A percentile compares a stretch with the other conserved stretches of the same genome.
Evolutionary conservation across 1,140 invertebrate species (phyloP).

Genomic region (Papilio polytes): DNA sequence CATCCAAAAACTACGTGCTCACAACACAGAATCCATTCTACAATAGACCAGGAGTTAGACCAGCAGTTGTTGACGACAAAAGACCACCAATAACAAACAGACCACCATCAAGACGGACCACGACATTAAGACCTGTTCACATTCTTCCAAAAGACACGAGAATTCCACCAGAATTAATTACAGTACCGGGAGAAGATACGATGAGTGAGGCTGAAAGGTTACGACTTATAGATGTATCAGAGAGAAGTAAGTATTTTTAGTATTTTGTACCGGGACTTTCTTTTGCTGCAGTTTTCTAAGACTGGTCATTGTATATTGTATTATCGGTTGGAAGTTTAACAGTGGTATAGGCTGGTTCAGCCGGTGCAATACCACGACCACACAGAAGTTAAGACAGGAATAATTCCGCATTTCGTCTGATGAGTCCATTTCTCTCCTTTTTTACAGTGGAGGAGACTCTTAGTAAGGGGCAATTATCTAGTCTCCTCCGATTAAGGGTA

Average conservation of each 20-base stretch:
- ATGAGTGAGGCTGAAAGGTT: conserved; percentile 62
- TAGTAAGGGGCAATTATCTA: too few relatives aligned
- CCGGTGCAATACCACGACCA: too few relatives aligned
- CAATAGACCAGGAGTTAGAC: conserved; percentile 62
- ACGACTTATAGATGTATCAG: conserved; percentile 60
- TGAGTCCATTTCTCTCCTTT: too few relatives aligned
- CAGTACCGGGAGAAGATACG: conserved; percentile 66
- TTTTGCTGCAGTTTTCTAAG: too few relatives aligned
- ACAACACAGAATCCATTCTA: conserved; percentile 56
- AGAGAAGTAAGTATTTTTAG: conserved; percentile 63
- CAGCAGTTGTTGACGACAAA: conserved; percentile 51
- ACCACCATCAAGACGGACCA: conserved; percentile 51
- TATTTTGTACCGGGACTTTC: not conserved
- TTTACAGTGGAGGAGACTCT: too few relatives aligned
- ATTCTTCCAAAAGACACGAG: conserved; percentile 38
- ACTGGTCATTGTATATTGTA: too few relatives aligned
- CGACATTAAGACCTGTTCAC: conserved; percentile 14
- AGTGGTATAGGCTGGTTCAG: too few relatives aligned
- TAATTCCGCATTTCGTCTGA: too few relatives aligned
- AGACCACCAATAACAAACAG: conserved; percentile 71
- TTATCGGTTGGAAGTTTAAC: too few relatives aligned
- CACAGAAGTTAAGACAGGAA: too few relatives aligned
- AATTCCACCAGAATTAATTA: conserved; percentile 54
- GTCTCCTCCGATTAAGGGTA: too few relatives aligned
- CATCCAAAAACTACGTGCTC: conserved; percentile 32